Percentiles rank a stretch among this genome's conserved stretches.
These are phyloP conservation scores for Villa cingulata DNA, from an alignment of 2,888 invertebrate genomes.

Conservation along the genomic window DNA sequence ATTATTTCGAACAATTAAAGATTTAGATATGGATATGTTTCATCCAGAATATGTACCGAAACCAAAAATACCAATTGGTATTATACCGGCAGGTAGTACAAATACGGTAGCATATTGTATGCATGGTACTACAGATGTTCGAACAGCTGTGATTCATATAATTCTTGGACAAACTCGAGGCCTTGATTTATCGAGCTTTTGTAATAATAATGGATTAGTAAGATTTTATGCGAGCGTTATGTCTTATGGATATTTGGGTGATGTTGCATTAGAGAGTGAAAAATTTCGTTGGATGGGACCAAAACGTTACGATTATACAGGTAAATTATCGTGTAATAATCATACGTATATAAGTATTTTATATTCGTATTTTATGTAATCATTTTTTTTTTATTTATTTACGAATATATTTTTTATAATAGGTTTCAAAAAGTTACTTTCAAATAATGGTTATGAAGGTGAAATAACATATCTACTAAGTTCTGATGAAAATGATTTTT, in stretches of 20 bases:
- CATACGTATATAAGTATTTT: neutral
- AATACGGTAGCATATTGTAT: constrained; percentile 67
- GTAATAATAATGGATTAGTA: constrained; percentile 43
- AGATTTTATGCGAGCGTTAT: constrained; percentile 62
- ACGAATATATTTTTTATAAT: neutral
- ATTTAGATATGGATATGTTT: constrained; percentile 24
- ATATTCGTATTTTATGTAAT: neutral
- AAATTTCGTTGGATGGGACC: constrained; percentile 77
- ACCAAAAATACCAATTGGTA: constrained; percentile 36
- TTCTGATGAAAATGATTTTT: neutral
- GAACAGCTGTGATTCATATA: constrained; percentile 70
- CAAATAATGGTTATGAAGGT: constrained; percentile 49
- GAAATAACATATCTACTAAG: constrained; percentile 39
- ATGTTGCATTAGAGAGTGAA: constrained; percentile 66
- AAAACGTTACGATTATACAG: constrained; percentile 64
- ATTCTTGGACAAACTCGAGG: constrained; percentile 60
- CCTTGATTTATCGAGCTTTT: constrained; percentile 61
- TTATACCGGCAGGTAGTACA: constrained; percentile 60
- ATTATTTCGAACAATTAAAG: constrained; percentile 40
- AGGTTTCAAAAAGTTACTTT: constrained; percentile 49
- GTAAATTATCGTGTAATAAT: constrained; percentile 27
- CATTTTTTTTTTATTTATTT: neutral
- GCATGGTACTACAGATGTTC: constrained; percentile 64
- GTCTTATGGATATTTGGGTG: constrained; percentile 76
- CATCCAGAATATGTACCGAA: constrained; percentile 30